Base-by-base conservation (phyloP, 2,888 invertebrate genomes). In the Melanostoma mellinum region DNA sequence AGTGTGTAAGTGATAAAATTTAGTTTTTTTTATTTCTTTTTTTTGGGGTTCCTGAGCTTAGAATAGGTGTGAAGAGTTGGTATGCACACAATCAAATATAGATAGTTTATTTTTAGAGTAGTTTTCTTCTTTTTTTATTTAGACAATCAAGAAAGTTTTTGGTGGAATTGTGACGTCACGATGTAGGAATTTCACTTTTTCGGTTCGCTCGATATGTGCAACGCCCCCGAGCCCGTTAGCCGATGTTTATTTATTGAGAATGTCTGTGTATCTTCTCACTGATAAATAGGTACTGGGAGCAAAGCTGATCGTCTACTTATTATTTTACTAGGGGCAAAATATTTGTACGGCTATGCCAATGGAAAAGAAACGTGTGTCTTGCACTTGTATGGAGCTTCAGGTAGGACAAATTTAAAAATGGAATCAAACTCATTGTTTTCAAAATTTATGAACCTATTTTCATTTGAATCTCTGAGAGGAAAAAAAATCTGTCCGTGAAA, bases 351-450 rank as follows among this genome's bases (percentile, higher is more conserved):
- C 30, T 52, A 8, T 52, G 30, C 3, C 30, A 20, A 55, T 67
- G 67, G 67, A 67, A 53, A 42, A 35, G 48, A 9, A 33, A 35
- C 35, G 9, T 58, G 50, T 50, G 35, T 48, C 40, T 40, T 58
- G 58, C 48, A 38, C 36, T 48, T 78, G 78, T 71, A 46, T 76
- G 35, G 60, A 60, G 35, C 10, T 69, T 67, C 40, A 60, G 38
- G 53, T 65, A 46, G 76, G 71, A 76, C 60, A 75, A 72, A 65
- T 60, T 76, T 81, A 67, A 81, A 81, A 76, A 76, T 60, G 76
- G 76, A 61, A 67, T 65, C 63, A 58, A 76, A 69, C 76, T 80
- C 52, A 50, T 79, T 68, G 56, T 74, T 76, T 76, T 32, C 33
- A 40, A 61, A 44, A 55, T 42, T 5, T 56, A 10, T 33, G 36